phyloP scores from a whole-genome alignment of 2,888 invertebrate genomes.

The Volucella inanis region DNA sequence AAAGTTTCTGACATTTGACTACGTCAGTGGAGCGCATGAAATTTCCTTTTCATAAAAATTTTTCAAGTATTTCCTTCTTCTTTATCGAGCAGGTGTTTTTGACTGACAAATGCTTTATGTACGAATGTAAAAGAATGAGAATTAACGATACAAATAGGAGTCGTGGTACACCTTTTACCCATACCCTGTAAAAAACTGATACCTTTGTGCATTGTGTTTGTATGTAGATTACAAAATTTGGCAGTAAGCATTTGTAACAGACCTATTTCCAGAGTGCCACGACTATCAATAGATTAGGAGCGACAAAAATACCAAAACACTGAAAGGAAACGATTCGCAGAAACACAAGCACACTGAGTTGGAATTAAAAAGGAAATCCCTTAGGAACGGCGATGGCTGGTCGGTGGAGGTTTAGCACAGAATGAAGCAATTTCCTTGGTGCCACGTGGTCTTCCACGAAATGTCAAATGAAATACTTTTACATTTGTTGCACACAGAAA shows the following conservation, averaged over 20 bases:
- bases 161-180: no score
- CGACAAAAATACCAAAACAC: background rate
- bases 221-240: background rate
- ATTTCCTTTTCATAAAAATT: slow-evolving; percentile 3
- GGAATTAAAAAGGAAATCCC: slow-evolving; percentile 1
- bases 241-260: slow-evolving; percentile 24
- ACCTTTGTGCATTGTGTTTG: slow-evolving; percentile 14
- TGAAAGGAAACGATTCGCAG: background rate
- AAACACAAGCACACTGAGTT: background rate
- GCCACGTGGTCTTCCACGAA: slow-evolving; percentile 7
- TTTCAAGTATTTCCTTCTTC: slow-evolving; percentile 9
- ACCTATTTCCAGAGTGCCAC: background rate
- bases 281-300: slow-evolving; percentile 37
- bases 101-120: slow-evolving; percentile 10
- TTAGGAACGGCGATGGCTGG: no score
- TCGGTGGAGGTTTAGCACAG: no score
- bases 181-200: background rate
- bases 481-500: slow-evolving; percentile 19
- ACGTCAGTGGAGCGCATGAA: background rate
- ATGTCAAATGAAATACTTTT: slow-evolving; percentile 18
- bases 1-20: no score
- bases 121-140: slow-evolving; percentile 21
- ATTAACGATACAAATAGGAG: slow-evolving; percentile 30
- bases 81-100: slow-evolving; percentile 36
- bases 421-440: slow-evolving; percentile 2